These are phyloP conservation scores for Cremastinae sp. DNA, from an alignment of 2,888 invertebrate genomes.

Conservation along the genomic window DNA sequence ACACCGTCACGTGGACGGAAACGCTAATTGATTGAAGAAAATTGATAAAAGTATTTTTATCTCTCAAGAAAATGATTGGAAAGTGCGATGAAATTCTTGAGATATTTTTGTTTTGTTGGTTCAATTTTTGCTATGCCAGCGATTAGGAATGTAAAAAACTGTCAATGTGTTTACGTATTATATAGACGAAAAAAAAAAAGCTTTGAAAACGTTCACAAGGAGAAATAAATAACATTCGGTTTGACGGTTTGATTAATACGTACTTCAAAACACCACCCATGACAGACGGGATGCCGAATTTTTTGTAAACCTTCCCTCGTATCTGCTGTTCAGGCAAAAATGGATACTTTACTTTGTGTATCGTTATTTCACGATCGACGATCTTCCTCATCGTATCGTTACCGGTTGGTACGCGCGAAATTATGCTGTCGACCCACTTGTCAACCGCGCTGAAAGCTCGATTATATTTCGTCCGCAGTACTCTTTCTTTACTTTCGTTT, in stretches of 20 bases:
- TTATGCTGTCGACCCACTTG: constrained; percentile 51
- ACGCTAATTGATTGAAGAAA: too few species aligned
- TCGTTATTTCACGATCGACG: constrained; percentile 58
- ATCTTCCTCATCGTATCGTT: constrained; percentile 51
- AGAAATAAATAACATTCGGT: neutral
- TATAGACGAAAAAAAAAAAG: neutral
- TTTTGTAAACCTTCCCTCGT: constrained; percentile 62
- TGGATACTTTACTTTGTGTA: constrained; percentile 62
- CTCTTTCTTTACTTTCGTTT: constrained; percentile 14
- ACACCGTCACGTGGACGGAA: too few species aligned
- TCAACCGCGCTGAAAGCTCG: constrained; percentile 43
- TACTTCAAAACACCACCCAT: constrained; percentile 64
- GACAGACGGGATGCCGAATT: constrained; percentile 58
- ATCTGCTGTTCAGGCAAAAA: constrained; percentile 64
- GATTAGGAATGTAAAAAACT: too few species aligned
- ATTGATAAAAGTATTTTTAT: too few species aligned
- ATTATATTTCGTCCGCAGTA: constrained; percentile 10
- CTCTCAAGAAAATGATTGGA: neutral
- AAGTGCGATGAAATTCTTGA: too few species aligned
- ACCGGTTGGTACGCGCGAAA: constrained; percentile 31
- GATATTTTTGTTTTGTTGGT: too few species aligned
- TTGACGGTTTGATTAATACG: neutral
- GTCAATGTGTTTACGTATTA: too few species aligned
- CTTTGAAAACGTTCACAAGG: too few species aligned
- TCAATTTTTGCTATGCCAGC: too few species aligned